Evolutionary conservation across 64 coral and sea anemone species (phyloP).

Genomic region (Acropora yongei): DNA sequence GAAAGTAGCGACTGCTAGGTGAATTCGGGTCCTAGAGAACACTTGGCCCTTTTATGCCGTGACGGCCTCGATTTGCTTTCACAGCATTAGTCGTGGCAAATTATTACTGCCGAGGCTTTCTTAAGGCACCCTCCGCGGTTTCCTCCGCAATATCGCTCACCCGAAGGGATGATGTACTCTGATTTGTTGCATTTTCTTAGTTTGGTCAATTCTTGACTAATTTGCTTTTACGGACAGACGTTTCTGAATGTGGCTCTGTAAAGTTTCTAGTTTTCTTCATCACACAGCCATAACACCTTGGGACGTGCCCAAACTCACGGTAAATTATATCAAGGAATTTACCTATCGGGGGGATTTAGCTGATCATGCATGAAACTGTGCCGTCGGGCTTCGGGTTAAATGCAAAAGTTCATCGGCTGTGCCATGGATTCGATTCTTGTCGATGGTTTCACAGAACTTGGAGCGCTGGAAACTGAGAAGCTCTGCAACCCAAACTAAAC

Average conservation of each 20-base stretch:
- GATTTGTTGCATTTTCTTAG: neutral
- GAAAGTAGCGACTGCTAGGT: no score
- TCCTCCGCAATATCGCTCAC: neutral
- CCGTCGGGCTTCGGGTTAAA: neutral
- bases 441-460: neutral
- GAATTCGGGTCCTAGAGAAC: neutral
- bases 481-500: no score
- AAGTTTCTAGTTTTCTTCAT: neutral
- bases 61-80: no score
- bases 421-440: neutral
- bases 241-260: neutral
- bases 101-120: neutral
- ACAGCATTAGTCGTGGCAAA: neutral
- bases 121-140: neutral
- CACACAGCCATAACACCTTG: neutral
- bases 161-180: neutral
- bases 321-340: neutral
- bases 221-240: neutral
- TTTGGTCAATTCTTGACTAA: neutral
- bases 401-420: neutral
- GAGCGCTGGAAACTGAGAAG: no score
- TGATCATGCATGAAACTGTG: neutral
- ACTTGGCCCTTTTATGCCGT: neutral
- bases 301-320: neutral
- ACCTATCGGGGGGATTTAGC: neutral